Percentiles rank a stretch among this genome's conserved stretches.
phyloP scores from a whole-genome alignment of 1,140 invertebrate genomes.

The Bombus soroeensis region DNA sequence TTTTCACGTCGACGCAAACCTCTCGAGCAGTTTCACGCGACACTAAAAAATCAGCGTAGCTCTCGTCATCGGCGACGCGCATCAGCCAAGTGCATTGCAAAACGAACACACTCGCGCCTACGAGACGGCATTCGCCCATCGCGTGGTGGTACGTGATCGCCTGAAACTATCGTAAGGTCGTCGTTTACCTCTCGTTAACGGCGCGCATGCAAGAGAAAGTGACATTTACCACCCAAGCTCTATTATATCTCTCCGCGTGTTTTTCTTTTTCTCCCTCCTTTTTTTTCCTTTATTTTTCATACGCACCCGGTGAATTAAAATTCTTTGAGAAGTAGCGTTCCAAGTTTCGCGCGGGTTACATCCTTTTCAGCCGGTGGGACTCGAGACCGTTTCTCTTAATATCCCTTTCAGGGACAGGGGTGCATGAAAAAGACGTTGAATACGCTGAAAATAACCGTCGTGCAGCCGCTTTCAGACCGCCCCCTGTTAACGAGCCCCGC shows the following conservation, averaged over 20 bases:
- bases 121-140: not conserved
- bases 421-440: slow-evolving; percentile 11
- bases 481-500: slow-evolving; percentile 6
- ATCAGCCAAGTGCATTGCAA: not conserved
- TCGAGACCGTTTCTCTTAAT: slow-evolving; percentile 7
- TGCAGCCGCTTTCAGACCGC: not conserved
- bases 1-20: not conserved
- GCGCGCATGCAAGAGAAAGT: not conserved
- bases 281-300: not conserved
- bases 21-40: not conserved
- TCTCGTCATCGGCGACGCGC: not conserved
- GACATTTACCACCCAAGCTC: slow-evolving; percentile 10
- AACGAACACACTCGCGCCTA: not conserved
- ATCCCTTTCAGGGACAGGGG: not conserved
- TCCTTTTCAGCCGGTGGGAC: slow-evolving; percentile 13
- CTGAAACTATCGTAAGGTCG: not conserved
- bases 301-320: not conserved
- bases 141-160: not conserved
- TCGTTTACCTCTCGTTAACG: slow-evolving; percentile 11
- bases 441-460: slow-evolving; percentile 8
- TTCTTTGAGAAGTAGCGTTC: slow-evolving; percentile 6
- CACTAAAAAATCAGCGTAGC: not conserved
- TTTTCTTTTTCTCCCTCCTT: not conserved
- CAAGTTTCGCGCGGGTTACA: slow-evolving; percentile 10
- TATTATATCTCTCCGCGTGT: not conserved